Base-by-base conservation (phyloP, 2,113 vertebrate genomes). In the Lynx canadensis region DNA sequence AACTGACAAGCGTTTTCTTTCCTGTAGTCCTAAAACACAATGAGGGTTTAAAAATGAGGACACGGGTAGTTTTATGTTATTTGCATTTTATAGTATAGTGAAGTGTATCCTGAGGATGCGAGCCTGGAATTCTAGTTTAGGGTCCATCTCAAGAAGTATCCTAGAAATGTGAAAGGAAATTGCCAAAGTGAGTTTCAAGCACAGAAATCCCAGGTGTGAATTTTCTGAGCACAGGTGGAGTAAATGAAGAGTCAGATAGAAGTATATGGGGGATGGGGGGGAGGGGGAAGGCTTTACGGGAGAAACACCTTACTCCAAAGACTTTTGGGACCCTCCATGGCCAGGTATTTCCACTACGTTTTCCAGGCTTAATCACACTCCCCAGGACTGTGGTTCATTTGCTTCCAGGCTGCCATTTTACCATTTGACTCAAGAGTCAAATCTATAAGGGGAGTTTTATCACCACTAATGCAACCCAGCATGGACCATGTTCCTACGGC, bases 111-210 rank as follows among this genome's bases (percentile, higher is more conserved):
- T 66, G 81, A 87, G 88, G 27, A 55, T 19, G 45, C 9, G 45
- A 87, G 21, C 19, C 45, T 89, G 45, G 55, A 95, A 84, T 71
- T 90, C 13, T 14, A 92, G 45, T 66, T 82, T 52, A 69, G 36
- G 79, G 80, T 41, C 29, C 41, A 69, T 94, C 95, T 87, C 5
- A 36, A 95, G n/a, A 57, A 38, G 38, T 41, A 65, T 19, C 86
- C n/a, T 82, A 94, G 76, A 87, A 92, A 80, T 38, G 38, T 65
- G 48, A 66, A 83, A 69, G 45, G 27, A 92, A 92, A 89, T 86
- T 36, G 9, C 63, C 80, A 95, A 97, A 92, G 76, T 52, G 57
- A 97, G 25, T 83, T 94, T 41, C 86, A 91, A 95, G 87, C 38
- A 94, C 9, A 66, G 78, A 92, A 87, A 57, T 74, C 19, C 15